Conservation (phyloP, 2,113 vertebrate species). For the Stegostoma tigrinum region DNA sequence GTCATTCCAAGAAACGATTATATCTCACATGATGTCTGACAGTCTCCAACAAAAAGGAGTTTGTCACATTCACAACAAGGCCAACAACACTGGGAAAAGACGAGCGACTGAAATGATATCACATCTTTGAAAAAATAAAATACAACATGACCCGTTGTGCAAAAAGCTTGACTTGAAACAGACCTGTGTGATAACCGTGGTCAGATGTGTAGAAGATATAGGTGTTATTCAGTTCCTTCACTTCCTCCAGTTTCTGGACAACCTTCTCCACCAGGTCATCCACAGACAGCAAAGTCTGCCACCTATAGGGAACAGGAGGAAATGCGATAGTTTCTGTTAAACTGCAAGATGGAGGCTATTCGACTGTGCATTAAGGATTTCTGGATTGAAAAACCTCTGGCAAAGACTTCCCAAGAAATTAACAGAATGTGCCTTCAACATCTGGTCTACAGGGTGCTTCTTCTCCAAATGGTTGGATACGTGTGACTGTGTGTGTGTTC, state of each 20-base stretch:
- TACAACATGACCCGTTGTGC: background rate
- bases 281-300: conserved; percentile 65
- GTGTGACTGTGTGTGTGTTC: too few relatives aligned
- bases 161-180: background rate
- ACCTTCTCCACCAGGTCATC: conserved; percentile 65
- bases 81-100: background rate
- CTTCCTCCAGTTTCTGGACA: conserved; percentile 56
- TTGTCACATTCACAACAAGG: background rate
- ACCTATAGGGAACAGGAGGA: conserved; percentile 46
- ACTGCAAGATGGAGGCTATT: background rate
- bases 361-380: background rate
- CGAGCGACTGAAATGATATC: background rate
- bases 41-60: background rate
- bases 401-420: background rate
- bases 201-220: conserved; percentile 67
- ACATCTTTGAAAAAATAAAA: background rate
- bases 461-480: too few relatives aligned
- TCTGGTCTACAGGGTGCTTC: background rate
- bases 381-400: background rate
- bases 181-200: conserved; percentile 69
- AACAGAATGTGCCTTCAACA: background rate
- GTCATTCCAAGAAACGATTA: background rate
- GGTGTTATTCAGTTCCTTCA: conserved; percentile 60
- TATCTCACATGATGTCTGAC: too few relatives aligned
- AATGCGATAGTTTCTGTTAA: background rate